Evolutionary conservation across 2,888 invertebrate species (phyloP), one percentile per base, ranked within the genome.

Genomic region (Helleia helle): DNA sequence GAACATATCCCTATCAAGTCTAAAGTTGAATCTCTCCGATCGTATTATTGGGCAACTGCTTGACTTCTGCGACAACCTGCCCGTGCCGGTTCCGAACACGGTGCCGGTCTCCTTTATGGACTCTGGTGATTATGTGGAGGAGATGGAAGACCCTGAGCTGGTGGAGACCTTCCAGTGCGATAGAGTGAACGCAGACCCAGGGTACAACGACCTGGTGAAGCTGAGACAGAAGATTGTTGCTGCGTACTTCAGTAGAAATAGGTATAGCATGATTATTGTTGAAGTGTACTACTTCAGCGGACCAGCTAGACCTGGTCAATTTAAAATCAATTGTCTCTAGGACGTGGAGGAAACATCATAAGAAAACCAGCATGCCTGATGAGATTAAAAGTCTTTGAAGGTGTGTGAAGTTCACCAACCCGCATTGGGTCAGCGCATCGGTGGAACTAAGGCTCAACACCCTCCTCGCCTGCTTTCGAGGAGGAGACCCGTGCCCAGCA

Each of bases 1-100:
- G 36, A 93, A 92, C 61, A 86, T 92, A 27, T 89, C 89, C 0
- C 73, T 93, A 14, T 89, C 91, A 13, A 89, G 89, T 47, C 59
- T 94, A 28, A 93, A 93, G 55, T 65, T 94, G 24, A 93, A 93
- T 68, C 71, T 93, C 24, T 93, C 93, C 0, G 93, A 94, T 60
- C 87, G 89, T 37, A 89, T 90, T 62, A 84, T 93, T 18, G 85
- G 87, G 14, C 70, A 87, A 18, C 72, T 93, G 2, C 73, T 91
- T 44, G 89, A 91, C 51, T 93, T 92, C 64, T 54, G 58, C 27
- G 86, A 86, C 52, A 84, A 80, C 46, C 53, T 86, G 0, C 86
- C 86, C 0, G 47, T 77, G 0, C 86, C 86, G 0, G 71, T 74
- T 0, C 83, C 85, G 0, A 83, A 80, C 46, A 76, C 84, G 0